Evolutionary conservation across 2,797 vertebrate genomes (phyloP).

Genomic region (Pyrrhura leucotis): DNA sequence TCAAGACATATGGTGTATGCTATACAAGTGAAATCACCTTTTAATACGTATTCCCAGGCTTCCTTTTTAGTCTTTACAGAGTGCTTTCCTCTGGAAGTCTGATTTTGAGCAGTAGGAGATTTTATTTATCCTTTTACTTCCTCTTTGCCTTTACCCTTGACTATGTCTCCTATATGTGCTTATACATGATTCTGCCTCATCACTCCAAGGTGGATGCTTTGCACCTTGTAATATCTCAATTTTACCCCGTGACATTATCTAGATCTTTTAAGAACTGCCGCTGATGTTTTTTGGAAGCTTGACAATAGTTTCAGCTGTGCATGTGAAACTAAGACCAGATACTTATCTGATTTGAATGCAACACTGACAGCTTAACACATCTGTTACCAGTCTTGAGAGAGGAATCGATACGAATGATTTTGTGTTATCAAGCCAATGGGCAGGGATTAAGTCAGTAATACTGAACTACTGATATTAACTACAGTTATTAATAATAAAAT

Average conservation of each 20-base stretch:
- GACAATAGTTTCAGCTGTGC: background rate
- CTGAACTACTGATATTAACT: background rate
- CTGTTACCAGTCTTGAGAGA: background rate
- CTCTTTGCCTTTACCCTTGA: background rate
- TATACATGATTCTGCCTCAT: background rate
- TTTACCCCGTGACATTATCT: background rate
- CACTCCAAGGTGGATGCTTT: background rate
- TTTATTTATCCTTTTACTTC: background rate
- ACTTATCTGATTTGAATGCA: background rate
- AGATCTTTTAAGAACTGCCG: background rate
- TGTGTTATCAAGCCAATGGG: background rate
- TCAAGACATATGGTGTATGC: background rate
- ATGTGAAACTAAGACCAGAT: background rate
- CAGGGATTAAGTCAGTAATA: background rate
- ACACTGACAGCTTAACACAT: background rate
- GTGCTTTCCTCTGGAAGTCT: background rate
- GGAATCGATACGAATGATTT: background rate
- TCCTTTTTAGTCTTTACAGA: background rate
- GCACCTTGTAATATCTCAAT: background rate
- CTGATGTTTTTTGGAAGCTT: background rate
- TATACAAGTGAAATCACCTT: background rate
- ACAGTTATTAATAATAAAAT: background rate
- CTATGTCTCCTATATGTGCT: background rate
- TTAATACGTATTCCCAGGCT: background rate
- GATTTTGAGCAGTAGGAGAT: background rate